phyloP scores from a whole-genome alignment of 2,888 invertebrate genomes.

The Dynastes grantii region DNA sequence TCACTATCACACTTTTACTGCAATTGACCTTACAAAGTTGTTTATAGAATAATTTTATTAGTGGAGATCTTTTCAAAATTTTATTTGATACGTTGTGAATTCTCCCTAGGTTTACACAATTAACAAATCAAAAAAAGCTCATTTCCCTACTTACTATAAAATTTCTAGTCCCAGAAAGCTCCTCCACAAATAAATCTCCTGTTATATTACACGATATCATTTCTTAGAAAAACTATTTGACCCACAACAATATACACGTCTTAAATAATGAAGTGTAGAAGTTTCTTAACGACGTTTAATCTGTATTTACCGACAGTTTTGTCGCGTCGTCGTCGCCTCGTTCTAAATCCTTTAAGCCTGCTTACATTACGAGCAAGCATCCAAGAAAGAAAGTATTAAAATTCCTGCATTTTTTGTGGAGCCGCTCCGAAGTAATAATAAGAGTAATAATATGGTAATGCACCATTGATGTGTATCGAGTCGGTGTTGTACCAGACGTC shows the following conservation, averaged over 20 bases:
- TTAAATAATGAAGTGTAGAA: conserved; percentile 1
- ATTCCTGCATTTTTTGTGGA: conserved; percentile 18
- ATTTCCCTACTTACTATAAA: too few relatives aligned
- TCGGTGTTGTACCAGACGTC: neutral
- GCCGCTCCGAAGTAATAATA: neutral
- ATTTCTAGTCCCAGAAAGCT: too few relatives aligned
- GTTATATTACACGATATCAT: too few relatives aligned
- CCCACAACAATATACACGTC: neutral
- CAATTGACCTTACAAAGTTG: too few relatives aligned
- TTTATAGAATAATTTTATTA: too few relatives aligned
- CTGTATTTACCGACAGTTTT: conserved; percentile 5
- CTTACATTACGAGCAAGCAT: neutral
- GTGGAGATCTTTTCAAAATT: too few relatives aligned
- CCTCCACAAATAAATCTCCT: too few relatives aligned
- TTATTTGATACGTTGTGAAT: too few relatives aligned
- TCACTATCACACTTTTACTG: too few relatives aligned
- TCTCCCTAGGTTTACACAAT: too few relatives aligned
- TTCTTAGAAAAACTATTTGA: too few relatives aligned
- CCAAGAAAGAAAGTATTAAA: neutral
- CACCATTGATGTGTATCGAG: neutral
- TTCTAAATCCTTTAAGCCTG: neutral
- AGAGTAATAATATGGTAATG: conserved; percentile 10
- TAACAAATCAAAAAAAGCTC: too few relatives aligned
- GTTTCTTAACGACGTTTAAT: neutral
- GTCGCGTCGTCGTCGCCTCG: neutral